phyloP scores from a whole-genome alignment of 2,797 vertebrate species.

The Lagorchestes hirsutus region DNA sequence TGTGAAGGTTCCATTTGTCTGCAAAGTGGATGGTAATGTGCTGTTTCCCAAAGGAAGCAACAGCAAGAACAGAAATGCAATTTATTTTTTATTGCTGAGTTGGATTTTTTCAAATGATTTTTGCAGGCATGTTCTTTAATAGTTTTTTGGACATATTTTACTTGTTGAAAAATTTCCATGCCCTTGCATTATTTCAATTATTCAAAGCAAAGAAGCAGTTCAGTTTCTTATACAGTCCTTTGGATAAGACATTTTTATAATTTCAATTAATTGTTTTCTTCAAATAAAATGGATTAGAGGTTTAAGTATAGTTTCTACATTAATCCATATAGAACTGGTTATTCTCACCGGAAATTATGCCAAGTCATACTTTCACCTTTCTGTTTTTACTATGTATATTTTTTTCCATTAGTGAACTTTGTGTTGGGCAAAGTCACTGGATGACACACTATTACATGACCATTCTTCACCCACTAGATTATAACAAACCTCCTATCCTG shows the following conservation, averaged over 20 bases:
- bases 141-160: constrained; percentile 73
- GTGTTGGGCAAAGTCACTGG: not conserved
- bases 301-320: not conserved
- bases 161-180: constrained; percentile 74
- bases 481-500: not conserved
- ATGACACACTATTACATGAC: not conserved
- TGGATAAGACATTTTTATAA: constrained; percentile 69
- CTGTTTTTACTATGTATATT: not conserved
- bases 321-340: not conserved
- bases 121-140: constrained; percentile 75
- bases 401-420: not conserved
- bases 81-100: constrained; percentile 74
- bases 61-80: constrained; percentile 66
- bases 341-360: not conserved
- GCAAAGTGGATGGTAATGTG: constrained; percentile 47
- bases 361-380: not conserved
- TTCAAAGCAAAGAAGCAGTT: constrained; percentile 65
- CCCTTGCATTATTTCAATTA: constrained; percentile 68
- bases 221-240: constrained; percentile 67
- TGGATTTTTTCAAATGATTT: constrained; percentile 73
- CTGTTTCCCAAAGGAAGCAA: constrained; percentile 73
- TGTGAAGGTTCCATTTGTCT: constrained; percentile 59
- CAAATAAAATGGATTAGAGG: constrained; percentile 29
- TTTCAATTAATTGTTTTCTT: constrained; percentile 67
- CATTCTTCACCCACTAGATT: not conserved